Evolutionary conservation across 2,113 vertebrate genomes (phyloP).

Genomic region (Urocynchramus pylzowi): DNA sequence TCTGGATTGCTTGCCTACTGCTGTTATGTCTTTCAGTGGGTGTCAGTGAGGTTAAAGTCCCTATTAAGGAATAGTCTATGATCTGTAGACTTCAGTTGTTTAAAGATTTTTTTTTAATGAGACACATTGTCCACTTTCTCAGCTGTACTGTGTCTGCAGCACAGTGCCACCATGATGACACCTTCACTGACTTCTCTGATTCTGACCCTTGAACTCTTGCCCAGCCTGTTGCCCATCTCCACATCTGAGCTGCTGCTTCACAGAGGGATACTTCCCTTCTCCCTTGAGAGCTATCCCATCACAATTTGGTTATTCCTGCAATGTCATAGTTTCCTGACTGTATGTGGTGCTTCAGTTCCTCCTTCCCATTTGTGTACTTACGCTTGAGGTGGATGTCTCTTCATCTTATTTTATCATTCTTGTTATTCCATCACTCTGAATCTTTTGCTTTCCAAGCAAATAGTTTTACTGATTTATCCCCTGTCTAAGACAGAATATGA

Average conservation of each 20-base stretch:
- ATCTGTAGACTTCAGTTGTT: neutral
- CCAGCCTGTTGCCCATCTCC: neutral
- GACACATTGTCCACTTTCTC: neutral
- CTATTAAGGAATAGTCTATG: neutral
- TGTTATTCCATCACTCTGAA: neutral
- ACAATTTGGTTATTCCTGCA: neutral
- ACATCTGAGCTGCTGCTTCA: neutral
- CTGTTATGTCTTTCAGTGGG: neutral
- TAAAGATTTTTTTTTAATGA: neutral
- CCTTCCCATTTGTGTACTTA: neutral
- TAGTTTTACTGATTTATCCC: neutral
- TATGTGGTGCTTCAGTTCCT: neutral
- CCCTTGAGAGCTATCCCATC: neutral
- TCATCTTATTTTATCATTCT: neutral
- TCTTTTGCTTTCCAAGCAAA: neutral
- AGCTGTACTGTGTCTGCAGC: neutral
- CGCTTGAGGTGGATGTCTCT: neutral
- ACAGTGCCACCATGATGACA: neutral
- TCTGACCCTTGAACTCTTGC: neutral
- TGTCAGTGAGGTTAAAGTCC: neutral
- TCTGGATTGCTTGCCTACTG: neutral
- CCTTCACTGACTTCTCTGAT: neutral
- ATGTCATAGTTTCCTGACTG: neutral
- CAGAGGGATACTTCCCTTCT: neutral
- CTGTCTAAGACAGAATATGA: neutral